Conservation (phyloP, 2,797 vertebrate species). For the Spinibarbus caldwelli region DNA sequence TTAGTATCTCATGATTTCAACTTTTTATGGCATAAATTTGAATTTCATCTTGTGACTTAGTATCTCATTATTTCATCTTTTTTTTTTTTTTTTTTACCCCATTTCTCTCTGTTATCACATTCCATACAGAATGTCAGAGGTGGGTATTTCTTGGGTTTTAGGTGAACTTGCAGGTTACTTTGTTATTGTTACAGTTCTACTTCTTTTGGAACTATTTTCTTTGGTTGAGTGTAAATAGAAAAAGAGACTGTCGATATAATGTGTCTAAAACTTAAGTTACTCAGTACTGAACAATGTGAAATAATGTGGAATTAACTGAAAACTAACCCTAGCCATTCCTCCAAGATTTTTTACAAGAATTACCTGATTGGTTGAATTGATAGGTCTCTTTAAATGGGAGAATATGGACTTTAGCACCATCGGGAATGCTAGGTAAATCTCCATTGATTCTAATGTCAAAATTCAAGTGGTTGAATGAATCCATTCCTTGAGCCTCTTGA, state of each 20-base stretch:
- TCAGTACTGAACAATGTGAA: neutral
- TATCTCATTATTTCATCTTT: neutral
- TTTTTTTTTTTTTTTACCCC: neutral
- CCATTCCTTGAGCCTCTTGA: conserved; percentile 90
- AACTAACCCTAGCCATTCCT: neutral
- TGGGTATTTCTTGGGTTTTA: neutral
- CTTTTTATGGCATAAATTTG: neutral
- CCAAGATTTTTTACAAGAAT: neutral
- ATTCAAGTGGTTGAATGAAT: conserved; percentile 90
- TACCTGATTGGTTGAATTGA: conserved; percentile 81
- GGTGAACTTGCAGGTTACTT: neutral
- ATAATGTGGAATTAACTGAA: neutral
- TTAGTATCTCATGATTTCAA: neutral
- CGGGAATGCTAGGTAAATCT: conserved; percentile 81
- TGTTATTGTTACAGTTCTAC: neutral
- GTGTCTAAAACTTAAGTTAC: neutral
- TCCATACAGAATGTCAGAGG: neutral
- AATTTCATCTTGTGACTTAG: neutral
- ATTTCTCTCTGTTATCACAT: neutral
- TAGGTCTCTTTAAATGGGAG: conserved; percentile 90
- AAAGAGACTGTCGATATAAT: too few species aligned
- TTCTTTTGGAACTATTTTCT: neutral
- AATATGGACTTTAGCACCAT: conserved; percentile 80
- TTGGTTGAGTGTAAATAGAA: neutral
- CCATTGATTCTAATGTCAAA: conserved; percentile 89